phyloP scores from a whole-genome alignment of 2,888 invertebrate species.

The Eumacrocentrus americanus region DNA sequence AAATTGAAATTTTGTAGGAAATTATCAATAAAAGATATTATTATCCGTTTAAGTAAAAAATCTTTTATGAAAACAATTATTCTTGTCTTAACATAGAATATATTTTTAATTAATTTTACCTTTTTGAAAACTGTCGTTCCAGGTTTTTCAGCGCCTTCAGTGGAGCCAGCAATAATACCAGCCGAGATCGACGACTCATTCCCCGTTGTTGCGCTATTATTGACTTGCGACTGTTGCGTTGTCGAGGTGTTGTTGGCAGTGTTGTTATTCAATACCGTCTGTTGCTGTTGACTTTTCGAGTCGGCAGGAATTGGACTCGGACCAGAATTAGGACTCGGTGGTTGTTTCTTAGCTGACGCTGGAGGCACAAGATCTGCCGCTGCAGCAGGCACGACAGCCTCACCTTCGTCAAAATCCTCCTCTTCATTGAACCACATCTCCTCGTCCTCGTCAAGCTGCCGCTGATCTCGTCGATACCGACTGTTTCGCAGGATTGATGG shows the following conservation, averaged over 20 bases:
- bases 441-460: conserved; percentile 95
- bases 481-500: conserved; percentile 80
- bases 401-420: conserved; percentile 87
- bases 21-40: neutral
- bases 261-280: conserved; percentile 56
- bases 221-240: conserved; percentile 55
- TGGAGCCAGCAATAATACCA: conserved; percentile 51
- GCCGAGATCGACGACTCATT: conserved; percentile 53
- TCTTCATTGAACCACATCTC: conserved; percentile 99
- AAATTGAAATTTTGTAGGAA: conserved; percentile 3
- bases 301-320: conserved; percentile 50
- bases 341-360: conserved; percentile 56
- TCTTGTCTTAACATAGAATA: too few relatives aligned
- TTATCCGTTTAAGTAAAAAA: too few relatives aligned
- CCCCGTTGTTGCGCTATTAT: conserved; percentile 50
- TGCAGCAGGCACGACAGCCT: conserved; percentile 65
- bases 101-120: conserved; percentile 42
- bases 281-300: conserved; percentile 55
- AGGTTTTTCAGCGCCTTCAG: conserved; percentile 58
- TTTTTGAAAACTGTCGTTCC: conserved; percentile 63
- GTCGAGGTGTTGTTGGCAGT: conserved; percentile 63
- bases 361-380: conserved; percentile 59
- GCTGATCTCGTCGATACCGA: conserved; percentile 88
- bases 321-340: conserved; percentile 46
- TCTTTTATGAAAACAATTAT: too few relatives aligned